phyloP scores from a whole-genome alignment of 1,140 invertebrate genomes.

The Penaeus vannamei region DNA sequence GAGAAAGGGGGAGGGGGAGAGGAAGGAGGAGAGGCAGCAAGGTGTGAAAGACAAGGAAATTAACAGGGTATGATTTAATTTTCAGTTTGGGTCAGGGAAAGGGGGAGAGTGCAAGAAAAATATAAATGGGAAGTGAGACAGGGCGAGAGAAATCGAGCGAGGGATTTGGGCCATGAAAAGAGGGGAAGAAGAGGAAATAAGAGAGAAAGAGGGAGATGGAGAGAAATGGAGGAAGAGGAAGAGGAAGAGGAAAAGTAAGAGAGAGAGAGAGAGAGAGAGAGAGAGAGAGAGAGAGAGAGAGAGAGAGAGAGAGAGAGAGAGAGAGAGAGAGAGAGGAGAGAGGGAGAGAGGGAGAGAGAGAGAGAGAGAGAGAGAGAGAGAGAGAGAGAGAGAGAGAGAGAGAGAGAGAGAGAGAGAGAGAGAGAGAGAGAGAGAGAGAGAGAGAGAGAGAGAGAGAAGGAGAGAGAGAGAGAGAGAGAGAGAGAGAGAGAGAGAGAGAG shows the following conservation, averaged over 20 bases:
- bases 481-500: not conserved
- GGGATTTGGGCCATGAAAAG: not conserved
- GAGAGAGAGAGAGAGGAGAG: not conserved
- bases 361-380: not conserved
- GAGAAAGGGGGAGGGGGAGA: not conserved
- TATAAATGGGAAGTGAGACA: not conserved
- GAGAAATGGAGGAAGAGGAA: not conserved
- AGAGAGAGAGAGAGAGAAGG: not conserved
- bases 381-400: not conserved
- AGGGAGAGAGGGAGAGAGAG: not conserved
- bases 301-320: not conserved
- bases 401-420: not conserved
- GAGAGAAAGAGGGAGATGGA: not conserved
- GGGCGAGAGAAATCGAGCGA: slow-evolving; percentile 3
- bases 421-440: not conserved
- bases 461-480: not conserved
- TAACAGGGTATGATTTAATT: not conserved
- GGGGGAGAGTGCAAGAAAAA: slow-evolving; percentile 1
- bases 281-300: not conserved
- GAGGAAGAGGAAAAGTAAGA: not conserved
- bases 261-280: not conserved
- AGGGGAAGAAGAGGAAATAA: slow-evolving; percentile 48
- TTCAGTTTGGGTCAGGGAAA: not conserved
- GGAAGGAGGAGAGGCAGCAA: not conserved
- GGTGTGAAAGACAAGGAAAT: not conserved